Evolutionary conservation across 2,797 vertebrate species (phyloP), one percentile per base, ranked within the genome.

Genomic region (Hypotaenidia okinawae): DNA sequence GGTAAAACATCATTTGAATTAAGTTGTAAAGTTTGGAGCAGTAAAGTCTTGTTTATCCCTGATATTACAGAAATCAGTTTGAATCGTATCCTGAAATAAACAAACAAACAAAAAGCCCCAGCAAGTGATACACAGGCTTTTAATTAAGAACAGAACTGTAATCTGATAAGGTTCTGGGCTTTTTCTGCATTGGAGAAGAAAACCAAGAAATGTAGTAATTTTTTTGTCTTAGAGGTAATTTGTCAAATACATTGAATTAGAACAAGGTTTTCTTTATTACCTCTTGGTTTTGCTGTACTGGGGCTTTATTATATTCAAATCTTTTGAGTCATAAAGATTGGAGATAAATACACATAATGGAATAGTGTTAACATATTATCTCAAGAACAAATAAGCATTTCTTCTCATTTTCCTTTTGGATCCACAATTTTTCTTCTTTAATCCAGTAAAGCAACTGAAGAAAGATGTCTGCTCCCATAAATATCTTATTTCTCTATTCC

Each of bases 401-500:
- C 12, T 91, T 95, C 94, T 69, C 21, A 66, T 95, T 94, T 94
- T 52, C 73, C 33, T 90, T 61, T 79, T 58, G 12, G 52, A 84
- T 72, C 24, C 8, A 47, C 62, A 30, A 4, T 90, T 84, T 93
- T 86, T 88, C 51, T 55, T 79, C n/a, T 90, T 90, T 93, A 95
- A 87, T 88, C 30, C 47, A 79, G 23, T 94, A 76, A 90, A 88
- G 51, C 57, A 88, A 75, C 47, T 63, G 41, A 72, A 96, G 18
- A 89, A 87, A 84, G 21, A 84, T 64, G 25, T 62, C 77, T 93
- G 27, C n/a, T 79, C 55, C 49, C 27, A 16, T 93, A 94, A 89
- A 93, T 87, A 89, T 59, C 63, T 91, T 75, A 62, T 79, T 95
- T 88, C 33, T 81, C 37, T 96, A 84, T 92, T 24, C 90, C 43